These are phyloP conservation scores for Microtus richardsoni DNA, from an alignment of 2,113 vertebrate genomes.

Conservation along the genomic window DNA sequence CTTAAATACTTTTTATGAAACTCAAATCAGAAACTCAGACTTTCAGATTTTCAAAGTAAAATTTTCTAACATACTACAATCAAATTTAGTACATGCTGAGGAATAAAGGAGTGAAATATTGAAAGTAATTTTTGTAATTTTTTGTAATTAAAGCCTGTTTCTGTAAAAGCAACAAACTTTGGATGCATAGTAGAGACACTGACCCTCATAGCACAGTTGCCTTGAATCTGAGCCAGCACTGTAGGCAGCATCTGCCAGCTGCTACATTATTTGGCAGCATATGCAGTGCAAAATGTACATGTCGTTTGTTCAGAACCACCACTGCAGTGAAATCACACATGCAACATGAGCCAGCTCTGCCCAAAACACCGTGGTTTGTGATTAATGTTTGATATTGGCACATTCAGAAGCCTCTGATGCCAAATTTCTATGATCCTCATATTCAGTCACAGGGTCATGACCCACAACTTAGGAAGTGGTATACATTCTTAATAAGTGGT, in stretches of 20 bases:
- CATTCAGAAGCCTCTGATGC: neutral
- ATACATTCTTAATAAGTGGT: neutral
- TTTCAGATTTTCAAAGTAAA: neutral
- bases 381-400: neutral
- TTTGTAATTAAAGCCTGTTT: neutral
- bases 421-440: neutral
- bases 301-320: neutral
- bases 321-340: neutral
- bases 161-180: no score
- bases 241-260: neutral
- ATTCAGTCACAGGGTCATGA: neutral
- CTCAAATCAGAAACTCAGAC: neutral
- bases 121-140: neutral
- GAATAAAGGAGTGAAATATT: neutral
- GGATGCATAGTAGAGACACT: neutral
- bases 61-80: neutral
- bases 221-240: neutral
- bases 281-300: neutral
- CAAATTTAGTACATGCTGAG: neutral
- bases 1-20: neutral
- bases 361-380: neutral
- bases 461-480: neutral
- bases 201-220: no score
- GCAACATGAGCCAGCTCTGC: neutral
- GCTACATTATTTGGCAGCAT: no score